Evolutionary conservation across 2,113 vertebrate genomes (phyloP).

Genomic region (Turnix velox): DNA sequence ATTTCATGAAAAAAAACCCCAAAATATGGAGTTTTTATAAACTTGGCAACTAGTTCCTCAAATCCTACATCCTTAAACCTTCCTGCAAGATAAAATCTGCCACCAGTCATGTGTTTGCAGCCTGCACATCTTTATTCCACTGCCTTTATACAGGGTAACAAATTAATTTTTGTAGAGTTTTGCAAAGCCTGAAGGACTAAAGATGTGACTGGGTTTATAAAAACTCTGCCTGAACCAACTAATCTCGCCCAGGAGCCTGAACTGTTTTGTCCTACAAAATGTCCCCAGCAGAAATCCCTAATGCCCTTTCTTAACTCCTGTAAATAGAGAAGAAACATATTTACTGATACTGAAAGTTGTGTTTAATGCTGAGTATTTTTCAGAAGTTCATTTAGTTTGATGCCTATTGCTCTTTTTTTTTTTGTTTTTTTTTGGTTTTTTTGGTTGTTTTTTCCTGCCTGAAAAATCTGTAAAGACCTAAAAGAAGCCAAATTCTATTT

Average conservation of each 20-base stretch:
- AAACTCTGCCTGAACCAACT: conserved; percentile 32
- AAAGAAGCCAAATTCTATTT: conserved; percentile 63
- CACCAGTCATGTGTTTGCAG: not conserved
- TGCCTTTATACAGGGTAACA: not conserved
- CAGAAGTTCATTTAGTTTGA: conserved; percentile 32
- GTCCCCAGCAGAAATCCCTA: conserved; percentile 18
- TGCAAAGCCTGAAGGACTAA: not conserved
- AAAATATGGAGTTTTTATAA: conserved; percentile 40
- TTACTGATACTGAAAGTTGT: conserved; percentile 26
- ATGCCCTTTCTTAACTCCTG: conserved; percentile 55
- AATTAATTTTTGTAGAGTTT: not conserved
- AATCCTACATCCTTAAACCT: not conserved
- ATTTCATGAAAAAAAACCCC: not conserved
- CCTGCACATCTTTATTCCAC: not conserved
- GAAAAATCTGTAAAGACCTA: conserved; percentile 46
- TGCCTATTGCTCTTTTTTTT: conserved; percentile 6
- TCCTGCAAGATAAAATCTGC: not conserved
- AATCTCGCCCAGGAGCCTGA: not conserved
- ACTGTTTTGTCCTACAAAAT: not conserved
- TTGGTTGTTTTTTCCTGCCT: conserved; percentile 53
- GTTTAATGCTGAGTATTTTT: conserved; percentile 54
- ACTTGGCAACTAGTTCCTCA: not conserved
- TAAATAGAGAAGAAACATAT: conserved; percentile 59
- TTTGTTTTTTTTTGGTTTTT: no score
- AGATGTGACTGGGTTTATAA: conserved; percentile 29